phyloP scores from a whole-genome alignment of 1,140 invertebrate species.

The Eulimnadia texana region DNA sequence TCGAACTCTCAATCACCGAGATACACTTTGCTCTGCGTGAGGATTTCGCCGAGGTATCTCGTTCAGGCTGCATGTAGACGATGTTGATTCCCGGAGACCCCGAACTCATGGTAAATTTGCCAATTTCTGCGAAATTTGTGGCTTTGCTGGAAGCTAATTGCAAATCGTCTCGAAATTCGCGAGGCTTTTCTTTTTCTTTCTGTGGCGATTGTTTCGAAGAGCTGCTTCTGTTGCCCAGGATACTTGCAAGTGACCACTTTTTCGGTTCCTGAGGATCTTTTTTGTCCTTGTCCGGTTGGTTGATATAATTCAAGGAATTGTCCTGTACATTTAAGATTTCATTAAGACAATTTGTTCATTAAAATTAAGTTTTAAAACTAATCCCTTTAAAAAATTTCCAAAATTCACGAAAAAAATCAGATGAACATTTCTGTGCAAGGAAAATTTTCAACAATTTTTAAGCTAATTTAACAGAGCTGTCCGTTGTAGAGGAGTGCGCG shows the following conservation, averaged over 20 bases:
- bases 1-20: background rate
- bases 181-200: background rate
- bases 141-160: constrained; percentile 33
- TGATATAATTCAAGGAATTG: background rate
- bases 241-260: background rate
- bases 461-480: too few relatives aligned
- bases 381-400: too few relatives aligned
- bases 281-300: background rate
- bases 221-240: background rate
- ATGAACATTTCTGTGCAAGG: too few relatives aligned
- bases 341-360: too few relatives aligned
- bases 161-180: constrained; percentile 6
- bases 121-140: constrained; percentile 52
- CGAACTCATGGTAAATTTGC: constrained; percentile 25
- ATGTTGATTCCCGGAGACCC: constrained; percentile 38
- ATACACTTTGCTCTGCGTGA: background rate
- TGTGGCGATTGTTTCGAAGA: background rate
- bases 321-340: background rate
- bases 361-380: too few relatives aligned
- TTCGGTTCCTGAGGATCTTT: background rate
- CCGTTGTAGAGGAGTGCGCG: background rate
- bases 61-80: constrained; percentile 45
- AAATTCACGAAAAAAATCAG: too few relatives aligned
- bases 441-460: too few relatives aligned
- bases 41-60: constrained; percentile 24